Conservation (phyloP, 2,113 vertebrate genomes). For the Amphiprion percula region DNA sequence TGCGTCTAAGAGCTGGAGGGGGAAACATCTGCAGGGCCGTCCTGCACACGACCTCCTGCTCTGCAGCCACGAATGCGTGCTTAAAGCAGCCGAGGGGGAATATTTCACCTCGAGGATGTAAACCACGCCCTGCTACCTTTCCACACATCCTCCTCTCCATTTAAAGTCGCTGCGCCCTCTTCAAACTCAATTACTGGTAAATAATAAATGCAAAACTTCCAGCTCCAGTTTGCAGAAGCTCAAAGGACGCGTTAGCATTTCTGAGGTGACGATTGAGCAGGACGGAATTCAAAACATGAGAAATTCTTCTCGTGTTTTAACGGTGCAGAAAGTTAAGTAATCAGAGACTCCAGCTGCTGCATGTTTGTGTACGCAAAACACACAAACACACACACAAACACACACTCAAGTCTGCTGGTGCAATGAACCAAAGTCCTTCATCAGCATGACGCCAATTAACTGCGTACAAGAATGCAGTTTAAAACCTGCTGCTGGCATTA, state of each 20-base stretch:
- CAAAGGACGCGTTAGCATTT: neutral
- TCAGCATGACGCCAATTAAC: slow-evolving; percentile 70
- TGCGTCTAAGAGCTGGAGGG: slow-evolving; percentile 19
- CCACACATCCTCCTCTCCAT: neutral
- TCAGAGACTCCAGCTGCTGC: slow-evolving; percentile 62
- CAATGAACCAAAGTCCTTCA: slow-evolving; percentile 51
- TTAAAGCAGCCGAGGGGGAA: too few relatives aligned
- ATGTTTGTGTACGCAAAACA: slow-evolving; percentile 35
- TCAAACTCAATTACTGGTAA: neutral
- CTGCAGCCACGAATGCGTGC: neutral
- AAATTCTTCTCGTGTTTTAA: slow-evolving; percentile 41
- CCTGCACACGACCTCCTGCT: neutral
- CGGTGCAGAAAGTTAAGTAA: slow-evolving; percentile 30
- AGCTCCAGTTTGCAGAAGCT: neutral
- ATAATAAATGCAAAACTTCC: neutral
- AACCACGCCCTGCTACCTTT: slow-evolving; percentile 31
- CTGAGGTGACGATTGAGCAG: neutral
- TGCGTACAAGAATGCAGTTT: slow-evolving; percentile 47
- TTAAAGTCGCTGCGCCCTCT: neutral
- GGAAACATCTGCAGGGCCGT: slow-evolving; percentile 25
- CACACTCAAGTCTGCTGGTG: slow-evolving; percentile 20
- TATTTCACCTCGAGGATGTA: slow-evolving; percentile 43
- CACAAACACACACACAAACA: slow-evolving; percentile 25
- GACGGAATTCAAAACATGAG: slow-evolving; percentile 34
- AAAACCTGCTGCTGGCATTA: slow-evolving; percentile 39